Percentiles rank a stretch among this genome's conserved stretches.
These are phyloP conservation scores for Neoniphon sammara DNA, from an alignment of 2,797 vertebrate species.

Conservation along the genomic window DNA sequence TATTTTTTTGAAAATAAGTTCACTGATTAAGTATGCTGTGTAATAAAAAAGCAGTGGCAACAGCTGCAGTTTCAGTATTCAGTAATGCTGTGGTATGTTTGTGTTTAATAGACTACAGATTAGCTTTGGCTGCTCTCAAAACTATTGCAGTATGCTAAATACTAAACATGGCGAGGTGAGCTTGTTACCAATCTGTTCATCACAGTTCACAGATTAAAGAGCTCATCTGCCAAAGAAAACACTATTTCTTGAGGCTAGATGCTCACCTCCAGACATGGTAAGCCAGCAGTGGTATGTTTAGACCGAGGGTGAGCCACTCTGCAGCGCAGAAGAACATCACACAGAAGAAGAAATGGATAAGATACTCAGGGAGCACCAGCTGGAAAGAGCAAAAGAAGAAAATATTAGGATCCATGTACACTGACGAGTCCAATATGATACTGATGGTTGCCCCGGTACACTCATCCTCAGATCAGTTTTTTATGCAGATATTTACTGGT, in stretches of 20 bases:
- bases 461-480: no score
- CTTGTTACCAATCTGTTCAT: not conserved
- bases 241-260: not conserved
- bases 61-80: not conserved
- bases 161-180: not conserved
- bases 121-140: not conserved
- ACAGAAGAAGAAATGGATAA: slow-evolving; percentile 99
- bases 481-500: not conserved
- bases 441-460: not conserved
- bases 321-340: slow-evolving; percentile 99
- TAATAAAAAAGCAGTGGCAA: not conserved
- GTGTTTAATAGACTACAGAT: not conserved
- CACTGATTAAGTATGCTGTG: not conserved
- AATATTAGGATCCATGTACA: not conserved
- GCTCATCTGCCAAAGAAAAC: no score
- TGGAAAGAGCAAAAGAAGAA: slow-evolving; percentile 66
- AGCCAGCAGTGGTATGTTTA: slow-evolving; percentile 96
- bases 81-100: not conserved
- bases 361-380: slow-evolving; percentile 99
- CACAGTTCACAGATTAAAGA: not conserved
- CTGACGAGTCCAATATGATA: not conserved
- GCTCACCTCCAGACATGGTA: slow-evolving; percentile 98
- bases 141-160: not conserved
- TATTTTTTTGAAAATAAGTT: not conserved
- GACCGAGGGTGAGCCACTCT: slow-evolving; percentile 96